phyloP scores from a whole-genome alignment of 2,888 invertebrate genomes.

The Dione juno region DNA sequence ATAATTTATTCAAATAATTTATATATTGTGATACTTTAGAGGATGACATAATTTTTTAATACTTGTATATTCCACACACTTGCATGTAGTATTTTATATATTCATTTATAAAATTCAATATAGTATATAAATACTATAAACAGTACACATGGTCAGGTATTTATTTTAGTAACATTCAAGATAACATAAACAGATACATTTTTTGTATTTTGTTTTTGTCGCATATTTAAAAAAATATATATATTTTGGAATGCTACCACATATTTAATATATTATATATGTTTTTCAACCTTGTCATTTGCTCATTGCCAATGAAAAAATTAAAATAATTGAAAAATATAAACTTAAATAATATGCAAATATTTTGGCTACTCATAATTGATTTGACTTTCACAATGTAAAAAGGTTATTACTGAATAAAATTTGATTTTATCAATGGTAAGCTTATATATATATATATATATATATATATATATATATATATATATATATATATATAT shows the following conservation, averaged over 20 bases:
- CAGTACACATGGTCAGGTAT: no score
- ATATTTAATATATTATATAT: constrained; percentile 3
- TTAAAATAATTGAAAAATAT: constrained; percentile 16
- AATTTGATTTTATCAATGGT: background rate
- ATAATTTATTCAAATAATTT: no score
- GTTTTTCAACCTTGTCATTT: constrained; percentile 17
- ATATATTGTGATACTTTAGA: no score
- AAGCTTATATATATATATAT: background rate
- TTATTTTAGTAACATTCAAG: no score
- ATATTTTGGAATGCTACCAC: background rate
- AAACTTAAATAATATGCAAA: constrained; percentile 16
- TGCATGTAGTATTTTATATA: no score
- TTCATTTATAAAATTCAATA: no score
- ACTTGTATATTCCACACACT: no score
- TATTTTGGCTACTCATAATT: background rate
- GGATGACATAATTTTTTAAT: no score
- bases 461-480: no score
- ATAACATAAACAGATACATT: background rate
- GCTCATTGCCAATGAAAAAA: constrained; percentile 12
- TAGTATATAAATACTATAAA: no score
- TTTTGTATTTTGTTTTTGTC: background rate
- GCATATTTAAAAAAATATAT: background rate
- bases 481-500: no score
- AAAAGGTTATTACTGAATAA: constrained; percentile 14
- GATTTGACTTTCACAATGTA: constrained; percentile 16